Evolutionary conservation across 1,140 invertebrate species (phyloP).

Genomic region (Calliphora vicina): DNA sequence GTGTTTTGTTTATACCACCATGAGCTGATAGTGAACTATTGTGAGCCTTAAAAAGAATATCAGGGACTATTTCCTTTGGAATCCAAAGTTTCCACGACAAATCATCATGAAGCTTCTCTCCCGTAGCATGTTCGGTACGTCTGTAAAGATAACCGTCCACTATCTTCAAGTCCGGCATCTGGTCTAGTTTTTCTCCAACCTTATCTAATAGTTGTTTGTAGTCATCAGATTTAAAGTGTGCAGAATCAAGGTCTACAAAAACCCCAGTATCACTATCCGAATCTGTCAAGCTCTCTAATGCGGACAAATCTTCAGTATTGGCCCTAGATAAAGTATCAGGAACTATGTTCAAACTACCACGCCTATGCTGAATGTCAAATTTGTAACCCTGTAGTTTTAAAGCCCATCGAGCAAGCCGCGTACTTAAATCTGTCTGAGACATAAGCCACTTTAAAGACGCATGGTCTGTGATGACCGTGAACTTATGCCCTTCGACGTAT

Average conservation of each 20-base stretch:
- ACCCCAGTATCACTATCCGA: not conserved
- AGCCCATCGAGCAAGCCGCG: slow-evolving; percentile 48
- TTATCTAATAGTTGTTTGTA: no score
- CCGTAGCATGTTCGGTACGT: not conserved
- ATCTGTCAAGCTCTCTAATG: not conserved
- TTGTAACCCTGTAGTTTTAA: slow-evolving; percentile 47
- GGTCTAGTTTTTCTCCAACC: no score
- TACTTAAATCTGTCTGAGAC: slow-evolving; percentile 11
- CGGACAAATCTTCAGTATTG: not conserved
- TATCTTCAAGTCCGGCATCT: slow-evolving; percentile 23
- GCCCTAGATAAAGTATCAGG: slow-evolving; percentile 47
- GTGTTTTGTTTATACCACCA: slow-evolving; percentile 34
- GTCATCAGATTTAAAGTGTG: no score
- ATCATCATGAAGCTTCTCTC: not conserved
- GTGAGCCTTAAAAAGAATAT: not conserved
- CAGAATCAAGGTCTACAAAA: no score
- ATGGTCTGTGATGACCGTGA: slow-evolving; percentile 57
- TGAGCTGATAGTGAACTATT: not conserved
- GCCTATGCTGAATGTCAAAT: slow-evolving; percentile 50
- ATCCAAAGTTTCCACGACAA: slow-evolving; percentile 31
- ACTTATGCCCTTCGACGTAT: slow-evolving; percentile 60
- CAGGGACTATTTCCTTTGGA: not conserved
- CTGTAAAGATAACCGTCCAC: slow-evolving; percentile 19
- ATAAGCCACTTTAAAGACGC: slow-evolving; percentile 46
- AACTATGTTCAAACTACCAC: slow-evolving; percentile 47